These are phyloP conservation scores for Glomeris maerens DNA, from an alignment of 1,140 invertebrate species.

Conservation along the genomic window DNA sequence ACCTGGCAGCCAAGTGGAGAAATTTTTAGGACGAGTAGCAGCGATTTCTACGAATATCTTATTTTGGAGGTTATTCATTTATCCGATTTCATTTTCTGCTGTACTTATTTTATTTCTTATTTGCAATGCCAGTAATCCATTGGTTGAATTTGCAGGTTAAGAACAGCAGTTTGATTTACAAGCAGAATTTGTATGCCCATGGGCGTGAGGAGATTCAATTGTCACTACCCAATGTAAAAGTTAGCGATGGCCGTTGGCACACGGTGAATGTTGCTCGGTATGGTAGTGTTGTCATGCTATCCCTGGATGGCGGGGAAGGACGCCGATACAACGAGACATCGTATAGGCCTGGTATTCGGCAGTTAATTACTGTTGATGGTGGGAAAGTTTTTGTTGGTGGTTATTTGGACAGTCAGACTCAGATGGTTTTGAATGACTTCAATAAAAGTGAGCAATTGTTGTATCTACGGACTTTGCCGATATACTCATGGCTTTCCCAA, in stretches of 20 bases:
- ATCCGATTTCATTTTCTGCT: too few species aligned
- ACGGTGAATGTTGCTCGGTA: slow-evolving; percentile 27
- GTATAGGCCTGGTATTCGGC: slow-evolving; percentile 21
- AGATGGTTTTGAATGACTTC: neutral
- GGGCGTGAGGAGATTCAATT: slow-evolving; percentile 23
- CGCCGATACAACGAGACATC: slow-evolving; percentile 30
- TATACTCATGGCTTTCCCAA: neutral
- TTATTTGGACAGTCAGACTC: slow-evolving; percentile 21
- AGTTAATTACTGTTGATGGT: slow-evolving; percentile 21
- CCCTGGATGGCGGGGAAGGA: slow-evolving; percentile 36
- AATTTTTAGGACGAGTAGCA: slow-evolving; percentile 21
- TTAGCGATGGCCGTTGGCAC: slow-evolving; percentile 38
- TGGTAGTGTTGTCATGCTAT: slow-evolving; percentile 31
- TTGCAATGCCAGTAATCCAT: too few species aligned
- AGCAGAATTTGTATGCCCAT: slow-evolving; percentile 30
- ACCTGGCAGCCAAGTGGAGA: slow-evolving; percentile 32
- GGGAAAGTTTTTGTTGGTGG: slow-evolving; percentile 25
- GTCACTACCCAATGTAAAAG: slow-evolving; percentile 26
- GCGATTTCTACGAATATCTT: slow-evolving; percentile 28
- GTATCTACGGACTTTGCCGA: neutral
- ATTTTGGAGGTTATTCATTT: slow-evolving; percentile 25
- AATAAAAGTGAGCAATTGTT: neutral
- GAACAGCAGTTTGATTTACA: slow-evolving; percentile 25
- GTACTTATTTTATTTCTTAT: too few species aligned
- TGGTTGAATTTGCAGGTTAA: slow-evolving; percentile 27